Evolutionary conservation across 2,888 invertebrate genomes (phyloP), one percentile per base, ranked within the genome.

Genomic region (Stratiomys singularior): DNA sequence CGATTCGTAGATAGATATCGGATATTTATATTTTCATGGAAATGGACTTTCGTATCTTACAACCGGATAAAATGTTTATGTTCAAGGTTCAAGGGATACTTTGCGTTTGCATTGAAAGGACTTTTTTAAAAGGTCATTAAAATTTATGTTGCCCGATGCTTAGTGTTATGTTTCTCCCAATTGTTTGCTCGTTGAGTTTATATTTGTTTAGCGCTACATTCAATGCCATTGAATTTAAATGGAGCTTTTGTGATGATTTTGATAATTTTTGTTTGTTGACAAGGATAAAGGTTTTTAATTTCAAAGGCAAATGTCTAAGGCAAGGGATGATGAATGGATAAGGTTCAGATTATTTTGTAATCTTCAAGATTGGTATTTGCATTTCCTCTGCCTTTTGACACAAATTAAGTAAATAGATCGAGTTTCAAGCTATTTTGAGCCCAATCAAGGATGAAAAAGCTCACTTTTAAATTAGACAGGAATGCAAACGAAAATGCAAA

Each of bases 21-120:
- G 69, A 46, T 67, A 69, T 69, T 69, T 69, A 47, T 69, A 69
- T 69, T 69, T 47, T 21, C 46, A 46, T 47, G 69, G 44, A 69
- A 69, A 69, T 69, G 46, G 69, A 25, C 46, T 69, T 46, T 23
- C 5, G 23, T 47, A 46, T 46, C 25, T 44, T 5, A 13, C 69
- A 47, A 46, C n/a, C 69, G 46, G 46, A 25, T 69, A 25, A 25
- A 27, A 47, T 69, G 69, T 47, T 69, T 27, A 18, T 69, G 46
- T 47, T n/a, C 46, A 21, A 44, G 69, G 69, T 69, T 69, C 21
- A 69, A 69, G 18, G 46, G 69, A 15, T 64, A 30, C 25, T 64
- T 30, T 15, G 27, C 27, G 30, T 69, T 69, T 69, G 69, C 46
- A 69, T 47, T 69, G 69, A 47, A 46, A 25, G 25, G 69, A 46